A percentile compares a stretch with the other conserved stretches of the same genome.
phyloP scores from a whole-genome alignment of 2,797 vertebrate genomes.

The Peromyscus aztecus region DNA sequence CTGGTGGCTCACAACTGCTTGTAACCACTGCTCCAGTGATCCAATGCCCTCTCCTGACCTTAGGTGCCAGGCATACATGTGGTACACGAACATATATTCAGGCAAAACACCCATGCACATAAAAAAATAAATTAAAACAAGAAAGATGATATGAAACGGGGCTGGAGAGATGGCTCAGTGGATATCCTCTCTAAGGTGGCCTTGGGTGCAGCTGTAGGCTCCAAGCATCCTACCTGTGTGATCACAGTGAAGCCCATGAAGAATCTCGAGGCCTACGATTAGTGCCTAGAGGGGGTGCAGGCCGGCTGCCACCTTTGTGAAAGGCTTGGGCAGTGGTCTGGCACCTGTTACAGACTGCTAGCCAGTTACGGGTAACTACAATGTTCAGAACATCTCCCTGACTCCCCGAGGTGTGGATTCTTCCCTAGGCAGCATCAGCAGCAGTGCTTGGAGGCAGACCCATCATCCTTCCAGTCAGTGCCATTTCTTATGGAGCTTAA shows the following conservation, averaged over 20 bases:
- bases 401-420: neutral
- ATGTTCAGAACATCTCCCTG: neutral
- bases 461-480: neutral
- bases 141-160: neutral
- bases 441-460: neutral
- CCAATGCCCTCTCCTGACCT: neutral
- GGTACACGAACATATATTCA: neutral
- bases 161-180: neutral
- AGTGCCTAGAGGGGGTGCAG: constrained; percentile 92
- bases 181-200: constrained; percentile 85
- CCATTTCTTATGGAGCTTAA: constrained; percentile 11
- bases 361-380: neutral
- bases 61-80: neutral
- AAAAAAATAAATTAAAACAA: neutral
- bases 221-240: constrained; percentile 95
- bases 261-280: constrained; percentile 94
- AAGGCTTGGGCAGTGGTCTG: neutral
- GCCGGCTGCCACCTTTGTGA: constrained; percentile 90
- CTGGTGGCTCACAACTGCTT: neutral
- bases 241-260: constrained; percentile 94
- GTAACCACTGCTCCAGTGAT: neutral
- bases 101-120: neutral
- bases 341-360: neutral
- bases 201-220: constrained; percentile 93
- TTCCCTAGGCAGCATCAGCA: neutral